Evolutionary conservation across 2,797 vertebrate species (phyloP).

Genomic region (Acanthopagrus latus): DNA sequence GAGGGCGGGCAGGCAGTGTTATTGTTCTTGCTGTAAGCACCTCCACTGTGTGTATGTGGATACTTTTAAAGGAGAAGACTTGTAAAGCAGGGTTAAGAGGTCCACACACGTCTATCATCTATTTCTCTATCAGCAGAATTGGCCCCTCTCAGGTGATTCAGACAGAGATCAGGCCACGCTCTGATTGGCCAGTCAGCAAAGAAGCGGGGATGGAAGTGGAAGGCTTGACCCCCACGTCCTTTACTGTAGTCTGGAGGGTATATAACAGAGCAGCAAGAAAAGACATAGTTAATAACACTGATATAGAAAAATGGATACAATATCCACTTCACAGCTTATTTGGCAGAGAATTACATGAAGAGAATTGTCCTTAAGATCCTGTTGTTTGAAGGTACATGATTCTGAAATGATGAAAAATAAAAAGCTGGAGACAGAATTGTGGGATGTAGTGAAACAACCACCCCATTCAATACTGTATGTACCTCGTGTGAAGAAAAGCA

Average conservation of each 20-base stretch:
- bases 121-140: constrained; percentile 35
- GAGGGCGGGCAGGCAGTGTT: constrained; percentile 24
- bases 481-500: neutral
- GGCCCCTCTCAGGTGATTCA: constrained; percentile 17
- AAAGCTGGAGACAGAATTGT: neutral
- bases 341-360: constrained; percentile 11
- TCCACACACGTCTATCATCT: constrained; percentile 48
- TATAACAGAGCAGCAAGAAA: constrained; percentile 2
- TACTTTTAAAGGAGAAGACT: constrained; percentile 12
- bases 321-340: constrained; percentile 1
- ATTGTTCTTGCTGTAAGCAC: constrained; percentile 37
- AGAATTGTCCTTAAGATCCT: neutral
- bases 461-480: neutral
- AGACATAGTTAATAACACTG: constrained; percentile 13
- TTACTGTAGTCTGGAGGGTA: constrained; percentile 21
- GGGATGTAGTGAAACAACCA: neutral
- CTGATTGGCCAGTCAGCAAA: constrained; percentile 39
- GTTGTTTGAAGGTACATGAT: neutral
- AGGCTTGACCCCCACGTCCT: constrained; percentile 36
- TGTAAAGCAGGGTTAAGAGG: constrained; percentile 51
- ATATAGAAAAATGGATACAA: constrained; percentile 23
- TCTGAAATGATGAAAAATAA: constrained; percentile 4
- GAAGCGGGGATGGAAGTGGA: constrained; percentile 27
- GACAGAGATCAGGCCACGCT: constrained; percentile 2
- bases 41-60: constrained; percentile 11